Conservation (phyloP, 2,797 vertebrate genomes). For the Scolopax rusticola region DNA sequence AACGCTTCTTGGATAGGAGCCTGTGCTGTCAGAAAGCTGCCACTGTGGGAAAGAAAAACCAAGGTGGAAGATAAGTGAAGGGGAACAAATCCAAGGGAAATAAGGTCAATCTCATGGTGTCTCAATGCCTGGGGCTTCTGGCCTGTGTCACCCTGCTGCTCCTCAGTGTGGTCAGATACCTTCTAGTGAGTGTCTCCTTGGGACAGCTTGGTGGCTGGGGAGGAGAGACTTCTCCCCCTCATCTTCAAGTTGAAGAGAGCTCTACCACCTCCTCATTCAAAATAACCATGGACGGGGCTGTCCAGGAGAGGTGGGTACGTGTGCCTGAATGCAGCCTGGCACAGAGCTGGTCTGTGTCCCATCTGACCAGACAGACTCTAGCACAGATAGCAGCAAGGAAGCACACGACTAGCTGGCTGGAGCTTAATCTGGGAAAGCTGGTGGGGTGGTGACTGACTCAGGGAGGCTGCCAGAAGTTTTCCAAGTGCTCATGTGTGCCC, state of each 20-base stretch:
- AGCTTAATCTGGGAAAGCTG: background rate
- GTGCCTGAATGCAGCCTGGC: background rate
- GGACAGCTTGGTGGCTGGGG: background rate
- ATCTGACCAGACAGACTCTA: background rate
- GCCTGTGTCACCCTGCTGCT: background rate
- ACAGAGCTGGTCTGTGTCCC: background rate
- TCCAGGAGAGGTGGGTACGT: fast-evolving
- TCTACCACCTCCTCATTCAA: background rate
- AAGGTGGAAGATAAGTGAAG: background rate
- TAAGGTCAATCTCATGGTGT: background rate
- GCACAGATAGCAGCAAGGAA: background rate
- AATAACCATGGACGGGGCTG: background rate
- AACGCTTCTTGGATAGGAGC: background rate
- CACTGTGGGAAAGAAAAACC: background rate
- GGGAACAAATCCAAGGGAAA: background rate
- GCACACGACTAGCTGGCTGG: background rate
- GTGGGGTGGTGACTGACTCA: too few relatives aligned
- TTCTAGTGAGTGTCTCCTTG: background rate
- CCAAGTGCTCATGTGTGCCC: background rate
- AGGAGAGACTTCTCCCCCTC: background rate
- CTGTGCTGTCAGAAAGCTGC: background rate
- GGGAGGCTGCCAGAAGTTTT: background rate
- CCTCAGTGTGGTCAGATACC: background rate
- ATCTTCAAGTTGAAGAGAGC: background rate
- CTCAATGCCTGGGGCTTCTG: background rate